A percentile compares a stretch with the other conserved stretches of the same genome.
Evolutionary conservation across 2,113 vertebrate genomes (phyloP).

Genomic region (Egretta garzetta): DNA sequence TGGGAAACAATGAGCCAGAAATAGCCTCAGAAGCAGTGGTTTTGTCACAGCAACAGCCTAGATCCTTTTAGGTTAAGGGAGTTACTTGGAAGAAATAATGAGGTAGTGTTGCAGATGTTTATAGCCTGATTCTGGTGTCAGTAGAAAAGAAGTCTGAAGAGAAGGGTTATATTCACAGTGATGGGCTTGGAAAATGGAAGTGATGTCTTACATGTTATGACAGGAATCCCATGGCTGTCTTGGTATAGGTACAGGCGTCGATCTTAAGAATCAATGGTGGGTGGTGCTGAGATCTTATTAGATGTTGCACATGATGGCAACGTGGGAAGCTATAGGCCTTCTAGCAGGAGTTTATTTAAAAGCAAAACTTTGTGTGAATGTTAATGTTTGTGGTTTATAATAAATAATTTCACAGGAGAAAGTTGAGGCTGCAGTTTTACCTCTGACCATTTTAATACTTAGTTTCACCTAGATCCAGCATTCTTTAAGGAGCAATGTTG

Average conservation of each 20-base stretch:
- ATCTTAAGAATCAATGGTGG: not conserved
- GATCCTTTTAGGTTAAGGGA: not conserved
- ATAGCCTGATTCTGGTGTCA: not conserved
- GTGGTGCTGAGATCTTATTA: not conserved
- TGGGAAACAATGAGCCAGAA: not conserved
- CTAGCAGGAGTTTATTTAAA: not conserved
- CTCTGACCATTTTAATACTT: not conserved
- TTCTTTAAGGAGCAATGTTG: not conserved
- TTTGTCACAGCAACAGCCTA: not conserved
- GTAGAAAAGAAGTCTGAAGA: not conserved
- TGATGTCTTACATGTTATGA: not conserved
- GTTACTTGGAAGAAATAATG: not conserved
- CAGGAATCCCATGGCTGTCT: not conserved
- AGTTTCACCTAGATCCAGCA: not conserved
- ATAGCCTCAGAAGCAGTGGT: not conserved
- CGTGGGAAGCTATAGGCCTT: not conserved
- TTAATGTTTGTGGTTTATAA: not conserved
- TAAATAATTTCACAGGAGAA: not conserved
- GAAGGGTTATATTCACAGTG: not conserved
- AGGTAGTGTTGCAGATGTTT: not conserved
- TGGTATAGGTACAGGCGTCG: not conserved
- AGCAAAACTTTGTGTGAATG: not conserved
- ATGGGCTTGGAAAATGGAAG: not conserved
- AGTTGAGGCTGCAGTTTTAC: not conserved
- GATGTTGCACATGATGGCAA: not conserved